These are phyloP conservation scores for Leptinotarsa undecemlineata DNA, from an alignment of 1,140 invertebrate genomes.

Conservation along the genomic window DNA sequence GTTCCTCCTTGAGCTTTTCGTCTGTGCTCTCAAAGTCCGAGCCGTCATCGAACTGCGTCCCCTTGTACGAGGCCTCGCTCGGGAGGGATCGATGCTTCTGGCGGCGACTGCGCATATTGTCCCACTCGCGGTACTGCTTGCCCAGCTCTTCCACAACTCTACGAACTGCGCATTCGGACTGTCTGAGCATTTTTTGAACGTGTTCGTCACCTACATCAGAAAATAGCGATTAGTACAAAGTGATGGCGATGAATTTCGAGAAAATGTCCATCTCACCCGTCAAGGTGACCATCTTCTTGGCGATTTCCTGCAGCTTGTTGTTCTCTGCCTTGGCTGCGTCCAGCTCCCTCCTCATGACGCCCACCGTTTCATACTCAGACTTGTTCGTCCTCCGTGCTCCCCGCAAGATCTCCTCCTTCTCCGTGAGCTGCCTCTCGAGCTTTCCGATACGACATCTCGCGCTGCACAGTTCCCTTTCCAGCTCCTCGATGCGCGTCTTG, in stretches of 20 bases:
- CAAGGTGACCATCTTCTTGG: slow-evolving; percentile 35
- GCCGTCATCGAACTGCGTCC: slow-evolving; percentile 15
- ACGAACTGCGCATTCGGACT: slow-evolving; percentile 43
- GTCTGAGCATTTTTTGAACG: slow-evolving; percentile 41
- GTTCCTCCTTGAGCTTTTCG: slow-evolving; percentile 34
- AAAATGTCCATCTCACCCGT: slow-evolving; percentile 19
- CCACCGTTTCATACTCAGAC: slow-evolving; percentile 29
- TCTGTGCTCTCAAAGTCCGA: slow-evolving; percentile 24
- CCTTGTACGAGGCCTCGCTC: neutral
- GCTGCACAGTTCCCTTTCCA: slow-evolving; percentile 35
- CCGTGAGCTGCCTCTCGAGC: slow-evolving; percentile 29
- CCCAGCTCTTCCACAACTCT: slow-evolving; percentile 41
- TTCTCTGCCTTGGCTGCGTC: slow-evolving; percentile 39
- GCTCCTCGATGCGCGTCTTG: slow-evolving; percentile 37
- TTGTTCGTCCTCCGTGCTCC: slow-evolving; percentile 26
- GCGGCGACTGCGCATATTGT: slow-evolving; percentile 26
- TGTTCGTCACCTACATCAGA: slow-evolving; percentile 39
- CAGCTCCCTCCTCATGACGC: slow-evolving; percentile 37
- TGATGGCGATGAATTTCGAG: neutral
- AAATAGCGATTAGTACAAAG: neutral
- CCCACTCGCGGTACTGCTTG: slow-evolving; percentile 43
- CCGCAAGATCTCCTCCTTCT: slow-evolving; percentile 21
- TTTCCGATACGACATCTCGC: slow-evolving; percentile 33
- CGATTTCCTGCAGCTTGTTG: slow-evolving; percentile 41
- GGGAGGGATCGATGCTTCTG: slow-evolving; percentile 10